Base-by-base conservation (phyloP, 2,888 invertebrate genomes). In the Caenorhabditis angaria region DNA sequence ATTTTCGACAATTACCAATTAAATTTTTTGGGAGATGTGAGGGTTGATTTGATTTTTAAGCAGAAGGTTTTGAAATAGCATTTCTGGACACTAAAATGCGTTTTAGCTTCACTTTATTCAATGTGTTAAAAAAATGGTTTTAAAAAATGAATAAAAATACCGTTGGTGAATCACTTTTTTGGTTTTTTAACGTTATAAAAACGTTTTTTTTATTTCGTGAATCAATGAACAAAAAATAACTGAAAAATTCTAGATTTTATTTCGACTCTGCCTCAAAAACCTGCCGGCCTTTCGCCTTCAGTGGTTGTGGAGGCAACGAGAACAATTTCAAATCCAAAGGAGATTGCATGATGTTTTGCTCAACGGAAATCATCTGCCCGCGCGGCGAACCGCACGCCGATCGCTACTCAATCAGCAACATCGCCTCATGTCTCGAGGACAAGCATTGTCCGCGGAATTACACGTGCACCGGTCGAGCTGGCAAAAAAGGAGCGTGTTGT, bases 271-370 rank as follows among this genome's bases (percentile, higher is more conserved):
- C 71, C n/a, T 74, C 79, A 10, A 78, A 80, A 58, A 75, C 76
- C 8, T 82, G 81, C 58, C 78, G 78, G 6, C 73, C 75, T 3
- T 80, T 79, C 59, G 66, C 78, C 0, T 81, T 68, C 61, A 73
- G 68, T 18, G 81, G 79, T 1, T 80, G 79, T 56, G 92, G 92
- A 76, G 94, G 94, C 85, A 94, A 93, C 89, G 91, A 91, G 86
- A 95, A 95, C 90, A 79, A 77, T 32, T 81, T 80, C 64, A 77
- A 78, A 32, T 60, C 78, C 27, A 82, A 81, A 47, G 83, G 81
- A 58, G 79, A 80, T 27, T 83, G 83, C 59, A 65, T 82, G 64
- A 70, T 70, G 63, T 82, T 77, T 55, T 83, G 83, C 64, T 70
- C 74, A 24, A 73, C 69, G 5, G 76, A 82, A 56, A 71, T 81